Base-by-base conservation (phyloP, 2,113 vertebrate genomes). In the Clinocottus analis region DNA sequence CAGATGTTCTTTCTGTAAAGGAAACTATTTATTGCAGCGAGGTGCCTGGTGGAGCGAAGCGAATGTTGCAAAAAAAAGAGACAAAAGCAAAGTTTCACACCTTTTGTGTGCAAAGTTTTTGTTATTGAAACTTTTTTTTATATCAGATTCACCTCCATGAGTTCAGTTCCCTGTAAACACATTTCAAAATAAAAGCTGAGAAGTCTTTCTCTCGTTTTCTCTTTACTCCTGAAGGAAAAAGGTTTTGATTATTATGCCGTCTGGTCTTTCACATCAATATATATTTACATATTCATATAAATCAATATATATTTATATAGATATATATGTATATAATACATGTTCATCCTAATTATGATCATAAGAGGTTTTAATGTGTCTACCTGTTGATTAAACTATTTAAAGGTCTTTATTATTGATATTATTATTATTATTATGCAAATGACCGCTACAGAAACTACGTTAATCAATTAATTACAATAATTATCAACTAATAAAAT, bases 61-160 rank as follows among this genome's bases (percentile, higher is more conserved):
- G 85, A 89, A 92, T 89, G 90, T 91, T 84, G 84, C 84, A 88
- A 90, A 25, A 90, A 87, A 90, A 25, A 90, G 86, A 89, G 65
- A 90, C 74, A 77, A 79, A 53, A 73, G 80, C 29, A 31, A 31
- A 31, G 29, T 6, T 33, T 33, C 90, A 90, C 91, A 89, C 91
- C 86, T 93, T 94, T 94, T 92, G 91, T 94, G 93, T 89, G 93
- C 92, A 75, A 13, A 29, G 75, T 91, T 94, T 93, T 93, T 93
- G 86, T 96, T 95, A 93, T 90, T 89, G 75, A 89, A 87, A 58
- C 19, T 84, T 91, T 94, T 94, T 95, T 95, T 94, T 94, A 95
- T 94, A 90, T 85, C 94, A 94, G n/a, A n/a, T n/a, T 31, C 29
- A 31, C 93, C 86, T 91, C 92, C 93, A 94, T 93, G 90, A 92